Base-by-base conservation (phyloP, 2,113 vertebrate genomes). In the Lates calcarifer region DNA sequence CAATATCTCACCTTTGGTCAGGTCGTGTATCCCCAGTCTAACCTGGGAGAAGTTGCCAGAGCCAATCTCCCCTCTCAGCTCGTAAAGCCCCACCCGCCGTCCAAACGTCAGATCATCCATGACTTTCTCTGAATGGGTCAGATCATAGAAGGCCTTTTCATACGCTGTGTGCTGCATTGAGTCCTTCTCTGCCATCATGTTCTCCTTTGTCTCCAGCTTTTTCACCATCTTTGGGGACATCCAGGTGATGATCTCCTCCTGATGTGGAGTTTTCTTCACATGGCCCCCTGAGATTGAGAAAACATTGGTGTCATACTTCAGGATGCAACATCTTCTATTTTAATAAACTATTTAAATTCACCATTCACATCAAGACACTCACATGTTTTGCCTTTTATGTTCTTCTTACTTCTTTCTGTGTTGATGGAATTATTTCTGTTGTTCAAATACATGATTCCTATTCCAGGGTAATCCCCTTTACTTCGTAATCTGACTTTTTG, bases 11-110 rank as follows among this genome's bases (percentile, higher is more conserved):
- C 95, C 95, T 93, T 94, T 95, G 62, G 93, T 95, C 85, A 96
- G 75, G 72, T 90, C 90, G 57, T 95, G 95, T 66, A 95, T 92
- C 35, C 94, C 94, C 60, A 95, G 68, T 79, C 89, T 90, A 77
- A 96, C 95, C 35, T 93, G 88, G 53, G 95, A 95, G 81, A 95
- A 96, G 89, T 95, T 96, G 13, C 95, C 95, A 0, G 79, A 85
- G 51, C 95, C 94, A 1, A 96, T 95, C 80, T 93, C 90, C 35
- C 94, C 94, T 13, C 90, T 92, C n/a, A 95, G 85, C 73, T 94
- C 89, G 1, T 95, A 95, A 63, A 95, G 85, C 7, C 92, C 90
- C 41, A 95, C 85, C n/a, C 94, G 82, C 1, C 90, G 89, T 66
- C 93, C 93, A 33, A 92, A 90, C 0, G 70, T 81, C 66, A 93